phyloP scores from a whole-genome alignment of 1,140 invertebrate genomes.

The Hetaerina americana region DNA sequence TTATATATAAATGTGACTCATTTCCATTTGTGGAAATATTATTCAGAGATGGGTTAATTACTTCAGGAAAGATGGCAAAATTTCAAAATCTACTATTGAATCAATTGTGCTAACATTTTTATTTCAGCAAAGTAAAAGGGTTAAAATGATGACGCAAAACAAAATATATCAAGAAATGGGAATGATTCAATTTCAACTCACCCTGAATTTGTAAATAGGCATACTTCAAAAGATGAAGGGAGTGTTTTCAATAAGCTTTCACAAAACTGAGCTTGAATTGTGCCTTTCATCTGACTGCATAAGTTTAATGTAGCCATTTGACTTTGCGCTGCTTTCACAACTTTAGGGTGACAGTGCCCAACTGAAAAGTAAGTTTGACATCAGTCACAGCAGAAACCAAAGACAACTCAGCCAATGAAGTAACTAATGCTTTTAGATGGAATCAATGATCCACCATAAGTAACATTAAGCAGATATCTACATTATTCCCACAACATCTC shows the following conservation, averaged over 20 bases:
- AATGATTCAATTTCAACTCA: conserved; percentile 20
- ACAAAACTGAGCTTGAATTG: conserved; percentile 40
- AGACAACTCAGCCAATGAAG: not conserved
- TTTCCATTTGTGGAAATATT: too few relatives aligned
- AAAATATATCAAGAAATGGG: not conserved
- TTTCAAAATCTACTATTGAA: too few relatives aligned
- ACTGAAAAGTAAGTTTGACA: conserved; percentile 26
- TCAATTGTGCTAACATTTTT: too few relatives aligned
- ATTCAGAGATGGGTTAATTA: too few relatives aligned
- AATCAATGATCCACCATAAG: too few relatives aligned
- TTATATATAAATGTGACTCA: too few relatives aligned
- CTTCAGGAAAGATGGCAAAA: too few relatives aligned
- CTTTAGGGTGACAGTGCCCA: conserved; percentile 44
- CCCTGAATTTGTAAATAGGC: conserved; percentile 49
- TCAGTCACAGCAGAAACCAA: not conserved
- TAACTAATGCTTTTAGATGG: too few relatives aligned
- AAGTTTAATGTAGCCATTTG: conserved; percentile 31
- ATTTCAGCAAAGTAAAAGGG: not conserved
- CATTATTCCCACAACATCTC: too few relatives aligned
- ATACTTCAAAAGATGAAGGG: conserved; percentile 37
- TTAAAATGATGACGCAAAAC: not conserved
- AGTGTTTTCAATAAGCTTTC: conserved; percentile 36
- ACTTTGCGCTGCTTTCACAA: conserved; percentile 33
- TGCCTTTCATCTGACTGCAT: conserved; percentile 11
- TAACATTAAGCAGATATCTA: too few relatives aligned